Conservation (phyloP, 2,113 vertebrate genomes). For the Tragelaphus buxtoni region DNA sequence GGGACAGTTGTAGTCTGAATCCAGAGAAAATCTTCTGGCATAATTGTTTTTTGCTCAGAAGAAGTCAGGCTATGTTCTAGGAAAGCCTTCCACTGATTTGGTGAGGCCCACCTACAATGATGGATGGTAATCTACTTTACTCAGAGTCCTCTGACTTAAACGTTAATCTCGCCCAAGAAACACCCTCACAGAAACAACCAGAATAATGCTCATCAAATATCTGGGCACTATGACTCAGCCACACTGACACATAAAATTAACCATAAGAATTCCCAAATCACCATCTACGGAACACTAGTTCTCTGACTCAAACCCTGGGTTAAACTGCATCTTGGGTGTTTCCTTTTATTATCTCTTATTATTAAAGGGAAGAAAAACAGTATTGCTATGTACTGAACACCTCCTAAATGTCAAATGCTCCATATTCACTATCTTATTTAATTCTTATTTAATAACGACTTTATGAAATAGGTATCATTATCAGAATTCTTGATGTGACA, state of each 20-base stretch:
- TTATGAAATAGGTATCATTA: neutral
- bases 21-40: neutral
- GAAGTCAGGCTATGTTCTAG: neutral
- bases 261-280: neutral
- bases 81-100: neutral
- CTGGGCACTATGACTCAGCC: neutral
- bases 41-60: neutral
- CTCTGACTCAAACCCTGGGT: neutral
- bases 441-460: neutral
- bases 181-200: neutral
- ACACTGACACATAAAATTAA: neutral
- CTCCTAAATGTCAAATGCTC: neutral
- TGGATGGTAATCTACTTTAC: neutral
- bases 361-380: neutral
- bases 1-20: fast-evolving
- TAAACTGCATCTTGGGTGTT: neutral
- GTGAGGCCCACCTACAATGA: neutral
- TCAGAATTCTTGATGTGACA: neutral
- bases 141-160: neutral
- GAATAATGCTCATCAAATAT: neutral
- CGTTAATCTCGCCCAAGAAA: neutral
- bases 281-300: neutral
- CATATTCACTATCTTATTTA: neutral
- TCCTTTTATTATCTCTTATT: neutral
- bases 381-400: neutral